Base-by-base conservation (phyloP, 2,797 vertebrate genomes). In the Micrastur ruficollis region DNA sequence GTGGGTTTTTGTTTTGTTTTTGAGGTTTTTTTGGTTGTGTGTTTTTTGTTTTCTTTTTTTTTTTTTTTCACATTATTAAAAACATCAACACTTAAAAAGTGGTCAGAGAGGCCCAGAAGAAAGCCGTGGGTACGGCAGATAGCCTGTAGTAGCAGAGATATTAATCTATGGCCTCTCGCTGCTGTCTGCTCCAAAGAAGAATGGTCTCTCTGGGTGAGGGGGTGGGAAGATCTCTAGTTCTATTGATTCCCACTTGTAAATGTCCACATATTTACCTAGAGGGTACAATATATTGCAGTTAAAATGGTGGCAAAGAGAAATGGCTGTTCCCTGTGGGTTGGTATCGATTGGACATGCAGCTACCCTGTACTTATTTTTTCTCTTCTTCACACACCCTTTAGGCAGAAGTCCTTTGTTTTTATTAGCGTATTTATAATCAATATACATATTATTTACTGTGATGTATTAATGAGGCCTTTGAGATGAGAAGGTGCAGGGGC, bases 361-460 rank as follows among this genome's bases (percentile, higher is more conserved):
- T 92, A 56, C 59, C 53, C 84, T 86, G 56, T 87, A 79, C n/a
- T 94, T 80, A 74, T 38, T 90, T 93, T 84, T 91, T 75, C 47
- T 67, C 63, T 81, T 91, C 72, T 81, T 92, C 3, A 3, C n/a
- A 23, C n/a, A 80, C 26, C n/a, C 83, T 79, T 80, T 88, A 85
- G 73, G 79, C 81, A 66, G 81, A 90, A 95, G 80, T 70, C 74
- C 23, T 96, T 95, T 86, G 70, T 38, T 95, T 97, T 94, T 91
- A 94, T 96, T 95, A 89, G 80, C 5, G 5, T 92, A 71, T 96
- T 96, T 93, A 85, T 89, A 95, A 96, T 96, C 88, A 86, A 92
- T 97, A 79, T 86, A 75, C 19, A 9, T 94, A 90, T 76, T 95
- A 90, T 93, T 96, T 96, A 86, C 36, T 58, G 5, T 84, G 72